These are phyloP conservation scores for Tetraneura akinire DNA, from an alignment of 1,140 invertebrate species.

Conservation along the genomic window DNA sequence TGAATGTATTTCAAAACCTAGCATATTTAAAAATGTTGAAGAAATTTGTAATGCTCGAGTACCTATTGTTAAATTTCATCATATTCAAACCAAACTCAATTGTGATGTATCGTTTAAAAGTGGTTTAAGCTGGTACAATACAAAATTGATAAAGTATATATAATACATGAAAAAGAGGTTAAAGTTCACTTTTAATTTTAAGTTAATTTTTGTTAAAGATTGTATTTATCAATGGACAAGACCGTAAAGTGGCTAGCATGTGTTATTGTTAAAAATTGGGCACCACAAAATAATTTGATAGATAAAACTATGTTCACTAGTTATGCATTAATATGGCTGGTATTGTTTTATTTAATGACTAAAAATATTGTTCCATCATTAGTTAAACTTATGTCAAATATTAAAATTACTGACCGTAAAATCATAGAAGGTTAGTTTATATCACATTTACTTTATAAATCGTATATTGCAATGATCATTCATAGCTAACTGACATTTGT, in stretches of 20 bases:
- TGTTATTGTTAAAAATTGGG: slow-evolving; percentile 28
- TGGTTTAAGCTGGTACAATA: neutral
- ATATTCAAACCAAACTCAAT: neutral
- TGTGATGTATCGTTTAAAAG: slow-evolving; percentile 36
- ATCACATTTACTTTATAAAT: neutral
- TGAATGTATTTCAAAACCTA: neutral
- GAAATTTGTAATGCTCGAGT: neutral
- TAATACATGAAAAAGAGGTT: neutral
- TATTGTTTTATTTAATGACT: slow-evolving; percentile 34
- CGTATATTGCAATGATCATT: neutral
- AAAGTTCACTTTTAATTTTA: neutral
- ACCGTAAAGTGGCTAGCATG: neutral
- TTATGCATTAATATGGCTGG: slow-evolving; percentile 23
- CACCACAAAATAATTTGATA: slow-evolving; percentile 16
- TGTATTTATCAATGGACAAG: neutral
- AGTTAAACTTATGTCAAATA: neutral
- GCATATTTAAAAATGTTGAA: neutral
- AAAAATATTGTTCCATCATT: slow-evolving; percentile 7
- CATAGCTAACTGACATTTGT: neutral
- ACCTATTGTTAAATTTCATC: slow-evolving; percentile 36
- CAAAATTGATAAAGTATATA: slow-evolving; percentile 23
- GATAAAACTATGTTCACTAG: neutral
- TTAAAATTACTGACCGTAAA: neutral
- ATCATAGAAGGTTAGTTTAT: slow-evolving; percentile 7
- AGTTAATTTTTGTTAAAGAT: neutral